These are phyloP conservation scores for Matsumurasca onukii DNA, from an alignment of 1,140 invertebrate species.

Conservation along the genomic window DNA sequence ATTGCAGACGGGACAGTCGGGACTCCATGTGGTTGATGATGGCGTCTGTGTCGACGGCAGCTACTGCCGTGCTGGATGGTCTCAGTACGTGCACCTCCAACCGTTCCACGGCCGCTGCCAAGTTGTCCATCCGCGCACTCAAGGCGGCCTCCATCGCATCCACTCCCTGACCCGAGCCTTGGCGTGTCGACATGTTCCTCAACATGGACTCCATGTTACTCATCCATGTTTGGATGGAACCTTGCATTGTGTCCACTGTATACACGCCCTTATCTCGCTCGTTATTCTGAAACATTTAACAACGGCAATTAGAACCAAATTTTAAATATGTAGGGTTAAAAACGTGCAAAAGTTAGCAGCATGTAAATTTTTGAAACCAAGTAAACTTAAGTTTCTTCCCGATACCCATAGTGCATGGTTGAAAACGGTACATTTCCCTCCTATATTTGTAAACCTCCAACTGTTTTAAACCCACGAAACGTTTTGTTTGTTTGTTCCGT, in stretches of 20 bases:
- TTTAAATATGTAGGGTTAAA: no score
- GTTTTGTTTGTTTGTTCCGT: no score
- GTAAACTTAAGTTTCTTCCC: no score
- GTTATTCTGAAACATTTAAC: conserved; percentile 55
- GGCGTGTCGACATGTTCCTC: conserved; percentile 16
- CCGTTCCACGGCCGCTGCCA: conserved; percentile 30
- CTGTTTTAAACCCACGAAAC: no score
- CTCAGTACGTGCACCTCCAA: conserved; percentile 30
- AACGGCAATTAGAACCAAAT: no score
- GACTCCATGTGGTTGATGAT: conserved; percentile 18
- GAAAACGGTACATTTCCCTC: no score
- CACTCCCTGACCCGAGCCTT: conserved; percentile 18
- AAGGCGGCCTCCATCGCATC: conserved; percentile 20
- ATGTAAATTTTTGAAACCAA: no score
- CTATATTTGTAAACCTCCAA: no score
- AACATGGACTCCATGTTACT: conserved; percentile 37
- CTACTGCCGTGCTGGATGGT: conserved; percentile 20
- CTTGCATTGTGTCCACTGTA: conserved; percentile 63
- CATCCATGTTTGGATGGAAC: conserved; percentile 57
- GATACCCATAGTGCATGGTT: no score
- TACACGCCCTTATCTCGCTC: conserved; percentile 67
- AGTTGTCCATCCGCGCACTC: conserved; percentile 33
- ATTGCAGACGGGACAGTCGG: conserved; percentile 16
- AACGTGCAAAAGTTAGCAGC: no score
- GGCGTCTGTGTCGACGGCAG: conserved; percentile 1